phyloP scores from a whole-genome alignment of 2,888 invertebrate genomes.

The Calliphora vomitoria region DNA sequence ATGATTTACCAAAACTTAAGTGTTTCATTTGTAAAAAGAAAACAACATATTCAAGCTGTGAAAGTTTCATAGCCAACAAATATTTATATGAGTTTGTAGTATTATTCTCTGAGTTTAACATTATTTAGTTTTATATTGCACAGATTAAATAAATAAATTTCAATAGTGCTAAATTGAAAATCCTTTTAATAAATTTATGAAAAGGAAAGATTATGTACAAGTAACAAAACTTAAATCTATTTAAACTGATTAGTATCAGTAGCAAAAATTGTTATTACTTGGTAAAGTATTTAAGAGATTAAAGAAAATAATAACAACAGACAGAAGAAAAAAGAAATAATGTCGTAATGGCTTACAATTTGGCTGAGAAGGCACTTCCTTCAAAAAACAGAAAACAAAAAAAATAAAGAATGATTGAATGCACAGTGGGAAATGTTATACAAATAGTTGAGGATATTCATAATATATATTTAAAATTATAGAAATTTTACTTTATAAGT shows the following conservation, averaged over 20 bases:
- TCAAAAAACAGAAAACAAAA: too few species aligned
- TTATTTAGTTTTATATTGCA: background rate
- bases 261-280: constrained; percentile 17
- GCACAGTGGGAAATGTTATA: background rate
- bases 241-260: constrained; percentile 3
- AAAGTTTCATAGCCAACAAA: too few species aligned
- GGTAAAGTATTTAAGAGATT: constrained; percentile 11
- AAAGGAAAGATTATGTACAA: background rate
- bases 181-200: constrained; percentile 20
- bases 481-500: too few species aligned
- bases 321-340: background rate
- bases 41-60: too few species aligned
- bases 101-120: background rate
- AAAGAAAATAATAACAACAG: background rate
- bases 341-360: background rate
- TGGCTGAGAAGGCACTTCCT: constrained; percentile 24
- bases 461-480: too few species aligned
- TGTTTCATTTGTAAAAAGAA: too few species aligned
- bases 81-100: too few species aligned
- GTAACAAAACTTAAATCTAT: constrained; percentile 7
- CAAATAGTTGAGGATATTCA: too few species aligned
- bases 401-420: background rate
- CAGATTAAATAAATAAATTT: constrained; percentile 20
- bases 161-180: constrained; percentile 9
- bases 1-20: too few species aligned